These are phyloP conservation scores for Rotaria socialis DNA, from an alignment of 2,888 invertebrate genomes.

Conservation along the genomic window DNA sequence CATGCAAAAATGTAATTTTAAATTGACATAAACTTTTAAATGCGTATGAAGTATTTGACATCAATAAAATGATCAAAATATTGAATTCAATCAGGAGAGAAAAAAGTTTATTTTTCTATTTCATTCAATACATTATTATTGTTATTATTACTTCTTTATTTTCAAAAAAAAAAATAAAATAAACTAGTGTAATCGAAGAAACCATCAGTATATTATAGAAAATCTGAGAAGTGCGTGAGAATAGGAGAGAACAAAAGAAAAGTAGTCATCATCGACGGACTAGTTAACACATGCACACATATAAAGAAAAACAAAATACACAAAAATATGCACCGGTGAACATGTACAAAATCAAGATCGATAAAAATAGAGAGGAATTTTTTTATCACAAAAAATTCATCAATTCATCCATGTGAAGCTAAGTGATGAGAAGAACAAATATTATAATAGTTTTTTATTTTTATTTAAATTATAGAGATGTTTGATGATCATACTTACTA, in stretches of 20 bases:
- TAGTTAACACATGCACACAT: not conserved
- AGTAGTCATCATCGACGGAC: not conserved
- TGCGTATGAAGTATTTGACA: too few species aligned
- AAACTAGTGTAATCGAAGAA: not conserved
- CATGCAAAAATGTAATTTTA: too few species aligned
- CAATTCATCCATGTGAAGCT: not conserved
- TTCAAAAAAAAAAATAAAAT: not conserved
- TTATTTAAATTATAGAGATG: not conserved
- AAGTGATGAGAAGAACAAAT: not conserved
- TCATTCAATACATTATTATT: not conserved
- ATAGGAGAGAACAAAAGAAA: not conserved
- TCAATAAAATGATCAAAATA: too few species aligned
- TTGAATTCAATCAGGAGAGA: too few species aligned
- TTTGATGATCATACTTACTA: not conserved
- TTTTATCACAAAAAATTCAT: not conserved
- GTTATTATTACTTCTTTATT: not conserved
- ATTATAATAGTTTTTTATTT: not conserved
- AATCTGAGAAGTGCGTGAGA: not conserved
- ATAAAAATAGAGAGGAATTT: not conserved
- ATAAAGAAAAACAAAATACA: not conserved
- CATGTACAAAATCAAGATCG: not conserved
- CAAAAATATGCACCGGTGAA: conserved; percentile 13
- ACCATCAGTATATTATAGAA: conserved; percentile 16
- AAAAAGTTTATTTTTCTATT: not conserved
- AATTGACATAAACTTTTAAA: too few species aligned